Evolutionary conservation across 2,888 invertebrate genomes (phyloP).

Genomic region (Mycalesis mineus): DNA sequence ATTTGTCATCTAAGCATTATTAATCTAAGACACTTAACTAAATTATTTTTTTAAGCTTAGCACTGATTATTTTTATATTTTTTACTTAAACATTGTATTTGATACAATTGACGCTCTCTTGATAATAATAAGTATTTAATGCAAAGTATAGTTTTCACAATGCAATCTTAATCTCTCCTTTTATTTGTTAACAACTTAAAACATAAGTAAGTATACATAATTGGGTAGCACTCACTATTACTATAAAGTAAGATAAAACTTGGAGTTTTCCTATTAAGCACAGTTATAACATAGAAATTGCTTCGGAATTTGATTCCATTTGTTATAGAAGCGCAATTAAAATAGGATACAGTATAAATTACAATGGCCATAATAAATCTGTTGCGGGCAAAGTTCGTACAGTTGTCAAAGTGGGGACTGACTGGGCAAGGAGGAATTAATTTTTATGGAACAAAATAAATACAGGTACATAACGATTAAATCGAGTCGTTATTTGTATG

Average conservation of each 20-base stretch:
- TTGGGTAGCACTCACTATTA: constrained; percentile 34
- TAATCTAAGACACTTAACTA: constrained; percentile 39
- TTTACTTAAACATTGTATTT: constrained; percentile 63
- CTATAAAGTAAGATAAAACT: constrained; percentile 23
- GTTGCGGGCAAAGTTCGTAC: background rate
- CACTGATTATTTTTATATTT: constrained; percentile 55
- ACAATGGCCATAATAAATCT: constrained; percentile 15
- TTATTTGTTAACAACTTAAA: constrained; percentile 66
- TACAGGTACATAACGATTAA: too few relatives aligned
- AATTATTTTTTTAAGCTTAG: constrained; percentile 45
- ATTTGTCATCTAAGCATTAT: background rate
- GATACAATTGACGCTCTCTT: constrained; percentile 67
- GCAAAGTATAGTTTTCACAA: constrained; percentile 64
- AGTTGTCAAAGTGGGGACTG: background rate
- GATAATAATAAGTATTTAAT: constrained; percentile 48
- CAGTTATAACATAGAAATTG: constrained; percentile 24
- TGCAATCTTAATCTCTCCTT: constrained; percentile 78
- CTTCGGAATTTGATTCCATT: constrained; percentile 61
- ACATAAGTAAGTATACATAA: constrained; percentile 36
- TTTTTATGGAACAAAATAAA: too few relatives aligned
- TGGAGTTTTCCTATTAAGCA: constrained; percentile 22
- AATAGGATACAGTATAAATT: constrained; percentile 22
- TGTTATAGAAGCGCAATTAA: constrained; percentile 27
- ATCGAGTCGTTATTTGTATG: too few relatives aligned
- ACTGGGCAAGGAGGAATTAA: background rate